Evolutionary conservation across 2,888 invertebrate genomes (phyloP), one percentile per base, ranked within the genome.

Genomic region (Thera britannica): DNA sequence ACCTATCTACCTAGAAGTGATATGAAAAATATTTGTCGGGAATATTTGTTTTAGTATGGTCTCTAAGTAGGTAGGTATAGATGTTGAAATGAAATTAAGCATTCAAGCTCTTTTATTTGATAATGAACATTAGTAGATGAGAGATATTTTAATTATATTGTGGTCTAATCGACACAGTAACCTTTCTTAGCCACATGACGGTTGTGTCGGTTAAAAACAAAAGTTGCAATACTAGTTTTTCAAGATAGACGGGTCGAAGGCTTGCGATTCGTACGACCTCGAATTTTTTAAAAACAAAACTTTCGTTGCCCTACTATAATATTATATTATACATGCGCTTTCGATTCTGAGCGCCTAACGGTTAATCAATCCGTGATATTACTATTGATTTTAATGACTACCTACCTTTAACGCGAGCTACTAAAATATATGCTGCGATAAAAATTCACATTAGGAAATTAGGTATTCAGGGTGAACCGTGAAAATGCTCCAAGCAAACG

Each of bases 141-240:
- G 52, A 51, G 23, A 23, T 46, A 34, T 52, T 34, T 34, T 52
- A 34, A 34, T 52, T 52, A 61, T 63, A 61, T 63, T 65, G 58
- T 71, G 38, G 58, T 71, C 62, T 73, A 73, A 74, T 73, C 73
- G 74, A 72, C 77, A 77, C 75, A 79, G 76, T 82, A 77, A 83
- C 80, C 80, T 83, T 83, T 81, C 74, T 79, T 76, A 74, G 74
- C 73, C 67, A 66, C 72, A 75, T 83, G 83, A 75, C 83, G 81
- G 57, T 23, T 34, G 52, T 83, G 83, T 78, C 81, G 77, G 85
- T 84, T 83, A 91, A 91, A 91, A 92, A 88, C 86, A 92, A 92
- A 91, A 92, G 92, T 92, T 79, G 87, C 85, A 71, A 81, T 85
- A 88, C 92, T 82, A 88, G 92, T 92, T 91, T 86, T 85, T 86